phyloP scores from a whole-genome alignment of 1,140 invertebrate species.

The Protaetia brevitarsis region DNA sequence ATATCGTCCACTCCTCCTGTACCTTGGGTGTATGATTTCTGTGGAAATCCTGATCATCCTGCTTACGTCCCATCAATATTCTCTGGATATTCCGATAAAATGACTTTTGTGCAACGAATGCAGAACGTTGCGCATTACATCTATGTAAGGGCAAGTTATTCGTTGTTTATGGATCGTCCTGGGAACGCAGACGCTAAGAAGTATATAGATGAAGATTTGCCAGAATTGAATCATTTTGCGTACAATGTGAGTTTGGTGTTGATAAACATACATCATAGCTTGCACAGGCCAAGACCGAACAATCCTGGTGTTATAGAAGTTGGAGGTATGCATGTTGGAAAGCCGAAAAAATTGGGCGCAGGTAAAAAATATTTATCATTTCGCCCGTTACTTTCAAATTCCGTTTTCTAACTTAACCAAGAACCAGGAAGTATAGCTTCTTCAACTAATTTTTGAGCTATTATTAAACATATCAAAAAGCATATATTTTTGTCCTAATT shows the following conservation, averaged over 20 bases:
- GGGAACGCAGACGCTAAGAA: constrained; percentile 39
- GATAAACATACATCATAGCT: constrained; percentile 58
- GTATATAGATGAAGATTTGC: constrained; percentile 52
- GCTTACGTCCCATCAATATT: no score
- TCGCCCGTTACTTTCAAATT: no score
- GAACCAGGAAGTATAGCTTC: no score
- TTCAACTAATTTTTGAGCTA: no score
- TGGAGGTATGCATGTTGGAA: no score
- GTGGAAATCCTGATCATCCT: no score
- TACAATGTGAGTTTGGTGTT: constrained; percentile 58
- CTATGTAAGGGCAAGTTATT: not conserved
- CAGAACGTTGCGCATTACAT: constrained; percentile 45
- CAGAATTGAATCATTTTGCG: constrained; percentile 55
- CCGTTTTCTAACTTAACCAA: not conserved
- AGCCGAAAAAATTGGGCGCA: no score
- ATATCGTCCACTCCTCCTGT: constrained; percentile 54
- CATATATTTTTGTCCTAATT: no score
- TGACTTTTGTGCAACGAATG: constrained; percentile 42
- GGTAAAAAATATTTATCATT: constrained; percentile 20
- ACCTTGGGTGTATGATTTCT: constrained; percentile 56
- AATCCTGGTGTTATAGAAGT: no score
- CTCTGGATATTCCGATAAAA: no score
- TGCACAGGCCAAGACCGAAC: constrained; percentile 56
- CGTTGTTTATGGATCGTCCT: not conserved
- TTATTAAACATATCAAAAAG: no score